phyloP scores from a whole-genome alignment of 2,888 invertebrate genomes.

The Saturnia pavonia region DNA sequence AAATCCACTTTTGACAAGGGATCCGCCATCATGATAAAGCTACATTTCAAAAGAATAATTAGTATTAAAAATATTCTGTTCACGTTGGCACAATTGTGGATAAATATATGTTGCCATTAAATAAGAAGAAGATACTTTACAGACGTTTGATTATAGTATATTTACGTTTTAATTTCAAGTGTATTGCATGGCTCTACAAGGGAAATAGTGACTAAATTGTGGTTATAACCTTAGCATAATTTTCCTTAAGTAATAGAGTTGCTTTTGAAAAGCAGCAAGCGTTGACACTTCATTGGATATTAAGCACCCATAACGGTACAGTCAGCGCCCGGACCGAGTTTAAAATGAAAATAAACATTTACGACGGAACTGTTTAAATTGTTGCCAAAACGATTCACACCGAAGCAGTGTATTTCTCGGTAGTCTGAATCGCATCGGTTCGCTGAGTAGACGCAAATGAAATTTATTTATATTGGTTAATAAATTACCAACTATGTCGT shows the following conservation, averaged over 20 bases:
- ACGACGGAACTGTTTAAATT: slow-evolving; percentile 74
- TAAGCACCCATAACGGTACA: slow-evolving; percentile 75
- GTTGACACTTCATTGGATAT: slow-evolving; percentile 78
- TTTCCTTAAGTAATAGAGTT: slow-evolving; percentile 63
- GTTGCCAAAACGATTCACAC: slow-evolving; percentile 70
- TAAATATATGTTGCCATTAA: too few species aligned
- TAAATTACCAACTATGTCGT: neutral
- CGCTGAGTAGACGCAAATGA: slow-evolving; percentile 1
- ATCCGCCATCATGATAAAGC: too few species aligned
- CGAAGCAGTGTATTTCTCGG: neutral
- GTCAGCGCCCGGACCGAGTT: slow-evolving; percentile 62
- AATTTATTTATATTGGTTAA: slow-evolving; percentile 1
- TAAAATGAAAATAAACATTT: slow-evolving; percentile 75
- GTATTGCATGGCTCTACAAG: neutral
- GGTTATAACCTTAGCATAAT: neutral
- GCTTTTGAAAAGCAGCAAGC: slow-evolving; percentile 58
- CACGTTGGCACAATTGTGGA: too few species aligned
- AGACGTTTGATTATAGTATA: too few species aligned
- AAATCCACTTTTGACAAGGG: too few species aligned
- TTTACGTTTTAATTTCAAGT: neutral
- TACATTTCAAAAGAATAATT: too few species aligned
- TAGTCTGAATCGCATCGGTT: neutral
- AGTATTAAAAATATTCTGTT: too few species aligned
- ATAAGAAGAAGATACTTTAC: too few species aligned
- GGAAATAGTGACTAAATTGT: neutral